Evolutionary conservation across 2,888 invertebrate genomes (phyloP), one percentile per base, ranked within the genome.

Genomic region (Phymatocera aterrima): DNA sequence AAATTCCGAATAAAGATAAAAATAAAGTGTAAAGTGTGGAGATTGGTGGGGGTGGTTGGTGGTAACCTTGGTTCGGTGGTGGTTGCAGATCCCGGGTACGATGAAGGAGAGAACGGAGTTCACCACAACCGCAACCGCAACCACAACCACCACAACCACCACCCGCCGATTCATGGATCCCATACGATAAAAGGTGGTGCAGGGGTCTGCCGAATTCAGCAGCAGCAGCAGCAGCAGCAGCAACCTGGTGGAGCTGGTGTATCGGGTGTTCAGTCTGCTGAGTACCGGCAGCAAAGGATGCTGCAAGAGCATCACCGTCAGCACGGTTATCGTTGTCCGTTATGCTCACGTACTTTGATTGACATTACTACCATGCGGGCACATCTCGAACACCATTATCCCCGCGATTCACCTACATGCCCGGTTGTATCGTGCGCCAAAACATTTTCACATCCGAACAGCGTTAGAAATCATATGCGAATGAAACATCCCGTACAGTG

Each of bases 381-480:
- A 77, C 96, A 96, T 91, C 93, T 96, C 86, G 96, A 95, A 89
- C 93, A 95, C 84, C 96, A 96, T 92, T 96, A 96, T 92, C 96
- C 96, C 81, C 94, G 96, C 86, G 96, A 96, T 92, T 95, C 95
- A 89, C 95, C 95, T 83, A 93, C 94, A 82, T 97, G 96, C 91
- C 96, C 96, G 54, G 96, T 96, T 78, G 91, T 93, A 79, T 92
- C 94, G 83, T 96, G 96, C 91, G 94, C 94, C 77, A 93, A 95
- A 82, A 93, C 93, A 84, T 96, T 96, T 91, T 94, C 95, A 81
- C 96, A 96, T 91, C 96, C 96, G 81, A 96, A 96, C 92, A 96
- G 96, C 79, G 96, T 96, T 84, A 93, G 96, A 86, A 96, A 96
- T 92, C 96, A 96, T 91, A 96, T 96, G 96, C 93, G 96, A 85